Conservation (phyloP, 1,140 invertebrate species). For the Drosophila paulistorum region DNA sequence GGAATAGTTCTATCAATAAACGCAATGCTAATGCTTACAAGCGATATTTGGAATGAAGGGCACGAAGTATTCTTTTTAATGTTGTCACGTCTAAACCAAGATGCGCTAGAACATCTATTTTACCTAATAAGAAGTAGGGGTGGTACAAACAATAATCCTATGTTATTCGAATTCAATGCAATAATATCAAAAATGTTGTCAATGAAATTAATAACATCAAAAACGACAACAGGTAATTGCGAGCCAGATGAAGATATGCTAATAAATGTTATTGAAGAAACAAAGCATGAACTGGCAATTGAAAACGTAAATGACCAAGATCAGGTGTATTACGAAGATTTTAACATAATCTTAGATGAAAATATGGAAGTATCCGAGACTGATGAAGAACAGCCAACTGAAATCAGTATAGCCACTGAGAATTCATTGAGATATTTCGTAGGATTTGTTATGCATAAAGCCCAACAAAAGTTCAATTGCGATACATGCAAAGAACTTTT, state of each 20-base stretch:
- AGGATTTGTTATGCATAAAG: background rate
- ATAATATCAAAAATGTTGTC: conserved; percentile 11
- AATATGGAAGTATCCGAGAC: background rate
- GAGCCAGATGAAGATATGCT: no score
- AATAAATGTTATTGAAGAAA: no score
- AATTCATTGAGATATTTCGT: conserved; percentile 3
- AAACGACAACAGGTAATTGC: conserved; percentile 1
- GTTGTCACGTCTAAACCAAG: no score
- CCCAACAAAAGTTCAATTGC: background rate
- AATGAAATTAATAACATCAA: conserved; percentile 5
- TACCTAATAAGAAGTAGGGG: no score
- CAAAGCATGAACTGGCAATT: background rate
- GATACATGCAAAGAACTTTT: background rate
- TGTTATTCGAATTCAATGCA: background rate
- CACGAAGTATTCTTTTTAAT: no score
- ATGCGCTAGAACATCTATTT: no score
- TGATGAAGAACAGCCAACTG: background rate
- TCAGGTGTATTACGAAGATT: no score
- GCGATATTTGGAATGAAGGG: background rate
- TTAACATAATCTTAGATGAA: background rate
- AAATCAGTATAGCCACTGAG: background rate
- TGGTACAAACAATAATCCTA: no score
- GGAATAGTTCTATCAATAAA: conserved; percentile 26
- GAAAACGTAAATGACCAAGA: no score
- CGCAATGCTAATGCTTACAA: conserved; percentile 2